Evolutionary conservation across 2,113 vertebrate species (phyloP).

Genomic region (Tragelaphus strepsiceros): DNA sequence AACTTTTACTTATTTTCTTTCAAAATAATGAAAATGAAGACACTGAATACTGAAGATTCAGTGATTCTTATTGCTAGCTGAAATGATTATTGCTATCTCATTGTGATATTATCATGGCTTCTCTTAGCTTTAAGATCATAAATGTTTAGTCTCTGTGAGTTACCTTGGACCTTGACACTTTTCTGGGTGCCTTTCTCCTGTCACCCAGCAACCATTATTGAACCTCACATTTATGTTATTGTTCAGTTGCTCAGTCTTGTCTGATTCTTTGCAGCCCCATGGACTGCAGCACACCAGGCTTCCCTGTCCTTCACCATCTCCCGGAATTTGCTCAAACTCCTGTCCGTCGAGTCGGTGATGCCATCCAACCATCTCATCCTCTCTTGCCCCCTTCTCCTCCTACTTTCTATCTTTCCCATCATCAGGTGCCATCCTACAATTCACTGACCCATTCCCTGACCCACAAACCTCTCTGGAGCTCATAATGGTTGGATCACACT

Average conservation of each 20-base stretch:
- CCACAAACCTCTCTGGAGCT: neutral
- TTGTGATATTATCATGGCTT: neutral
- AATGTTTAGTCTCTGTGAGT: neutral
- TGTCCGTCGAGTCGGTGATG: neutral
- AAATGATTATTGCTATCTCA: neutral
- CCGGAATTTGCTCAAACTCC: neutral
- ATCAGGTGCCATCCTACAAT: neutral
- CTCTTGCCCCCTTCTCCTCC: neutral
- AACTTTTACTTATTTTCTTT: neutral
- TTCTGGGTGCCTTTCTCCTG: neutral
- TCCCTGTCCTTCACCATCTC: neutral
- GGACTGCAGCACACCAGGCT: neutral
- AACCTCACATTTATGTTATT: neutral
- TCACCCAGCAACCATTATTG: neutral
- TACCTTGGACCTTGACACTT: neutral
- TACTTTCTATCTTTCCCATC: neutral
- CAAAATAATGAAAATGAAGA: neutral
- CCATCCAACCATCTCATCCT: neutral
- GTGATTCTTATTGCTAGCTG: neutral
- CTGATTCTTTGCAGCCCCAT: neutral
- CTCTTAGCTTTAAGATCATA: neutral
- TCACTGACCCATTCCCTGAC: neutral
- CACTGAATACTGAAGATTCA: neutral
- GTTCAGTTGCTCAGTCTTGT: neutral
- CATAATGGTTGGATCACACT: neutral